Evolutionary conservation across 2,113 vertebrate genomes (phyloP).

Genomic region (Numenius arquata): DNA sequence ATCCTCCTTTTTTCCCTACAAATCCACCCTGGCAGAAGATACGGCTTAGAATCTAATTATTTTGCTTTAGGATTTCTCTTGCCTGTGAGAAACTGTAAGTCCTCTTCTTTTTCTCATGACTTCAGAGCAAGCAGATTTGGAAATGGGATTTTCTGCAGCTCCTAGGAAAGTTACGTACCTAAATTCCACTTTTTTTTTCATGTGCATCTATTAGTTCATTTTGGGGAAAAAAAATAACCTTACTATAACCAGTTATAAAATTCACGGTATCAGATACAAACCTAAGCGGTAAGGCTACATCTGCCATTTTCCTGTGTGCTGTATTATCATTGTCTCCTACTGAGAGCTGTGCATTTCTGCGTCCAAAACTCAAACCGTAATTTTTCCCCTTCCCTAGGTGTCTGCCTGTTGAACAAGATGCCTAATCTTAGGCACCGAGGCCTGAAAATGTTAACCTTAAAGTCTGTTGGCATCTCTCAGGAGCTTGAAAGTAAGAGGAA

Average conservation of each 20-base stretch:
- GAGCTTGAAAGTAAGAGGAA: conserved; percentile 8
- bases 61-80: background rate
- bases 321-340: background rate
- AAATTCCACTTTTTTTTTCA: background rate
- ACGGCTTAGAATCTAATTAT: background rate
- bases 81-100: background rate
- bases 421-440: background rate
- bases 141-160: background rate
- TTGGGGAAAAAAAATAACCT: background rate
- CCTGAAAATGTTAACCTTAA: background rate
- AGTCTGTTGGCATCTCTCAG: conserved; percentile 5
- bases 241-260: background rate
- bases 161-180: background rate
- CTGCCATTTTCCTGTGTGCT: background rate
- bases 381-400: background rate
- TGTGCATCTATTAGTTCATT: background rate
- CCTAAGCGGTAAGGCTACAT: background rate
- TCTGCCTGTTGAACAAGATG: background rate
- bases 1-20: background rate
- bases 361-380: background rate
- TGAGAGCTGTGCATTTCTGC: background rate
- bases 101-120: background rate
- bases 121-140: background rate
- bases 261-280: background rate
- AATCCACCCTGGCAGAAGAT: background rate